These are phyloP conservation scores for Macroglossus sobrinus DNA, from an alignment of 2,113 vertebrate species.

Conservation along the genomic window DNA sequence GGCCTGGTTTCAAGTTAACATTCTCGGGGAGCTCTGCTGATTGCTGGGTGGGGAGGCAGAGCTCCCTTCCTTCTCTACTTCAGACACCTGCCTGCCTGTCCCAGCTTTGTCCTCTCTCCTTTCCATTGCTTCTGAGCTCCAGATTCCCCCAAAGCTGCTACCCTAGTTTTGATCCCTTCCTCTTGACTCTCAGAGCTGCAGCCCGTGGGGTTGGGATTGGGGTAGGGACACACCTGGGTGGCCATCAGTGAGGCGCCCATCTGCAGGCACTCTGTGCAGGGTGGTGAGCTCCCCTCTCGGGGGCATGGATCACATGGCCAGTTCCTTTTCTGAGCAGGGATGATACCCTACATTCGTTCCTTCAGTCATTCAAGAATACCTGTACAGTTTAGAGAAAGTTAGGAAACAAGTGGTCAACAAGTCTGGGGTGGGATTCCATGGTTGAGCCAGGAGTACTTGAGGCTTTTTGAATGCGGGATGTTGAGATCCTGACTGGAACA, in stretches of 20 bases:
- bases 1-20: no score
- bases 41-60: not conserved
- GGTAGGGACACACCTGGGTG: not conserved
- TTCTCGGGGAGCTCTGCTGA: not conserved
- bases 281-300: not conserved
- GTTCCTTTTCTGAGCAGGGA: not conserved
- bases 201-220: rapidly evolving
- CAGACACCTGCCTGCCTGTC: not conserved
- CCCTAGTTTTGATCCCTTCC: not conserved
- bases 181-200: not conserved
- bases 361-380: not conserved
- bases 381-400: not conserved
- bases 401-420: not conserved
- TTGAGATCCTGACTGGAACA: not conserved
- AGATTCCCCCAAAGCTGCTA: not conserved
- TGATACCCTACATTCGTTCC: not conserved
- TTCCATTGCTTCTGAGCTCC: not conserved
- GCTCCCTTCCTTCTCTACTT: not conserved
- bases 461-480: not conserved
- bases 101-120: not conserved
- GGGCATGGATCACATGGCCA: not conserved
- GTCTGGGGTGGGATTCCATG: not conserved
- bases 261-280: not conserved
- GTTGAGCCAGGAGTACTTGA: not conserved
- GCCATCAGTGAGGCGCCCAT: not conserved